phyloP scores from a whole-genome alignment of 2,888 invertebrate species.

The Cosmia trapezina region DNA sequence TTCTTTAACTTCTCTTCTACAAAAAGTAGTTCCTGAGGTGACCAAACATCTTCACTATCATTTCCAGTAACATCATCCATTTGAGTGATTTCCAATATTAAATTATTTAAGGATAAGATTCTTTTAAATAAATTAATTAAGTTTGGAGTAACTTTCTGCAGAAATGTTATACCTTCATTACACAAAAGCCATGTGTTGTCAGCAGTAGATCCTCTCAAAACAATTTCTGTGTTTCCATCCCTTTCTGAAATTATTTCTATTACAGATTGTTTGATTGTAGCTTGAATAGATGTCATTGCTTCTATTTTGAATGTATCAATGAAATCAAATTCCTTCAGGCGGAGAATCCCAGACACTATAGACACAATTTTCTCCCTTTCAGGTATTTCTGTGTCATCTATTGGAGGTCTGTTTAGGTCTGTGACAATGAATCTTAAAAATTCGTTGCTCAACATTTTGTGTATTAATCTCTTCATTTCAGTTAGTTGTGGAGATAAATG shows the following conservation, averaged over 20 bases:
- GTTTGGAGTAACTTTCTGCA: constrained; percentile 92
- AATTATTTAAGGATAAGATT: constrained; percentile 93
- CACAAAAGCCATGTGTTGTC: constrained; percentile 91
- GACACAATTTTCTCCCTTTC: constrained; percentile 96
- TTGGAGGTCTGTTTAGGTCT: constrained; percentile 96
- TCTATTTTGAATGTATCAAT: constrained; percentile 96
- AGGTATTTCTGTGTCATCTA: constrained; percentile 90
- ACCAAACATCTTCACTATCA: constrained; percentile 93
- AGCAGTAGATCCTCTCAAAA: constrained; percentile 84
- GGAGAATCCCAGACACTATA: constrained; percentile 96
- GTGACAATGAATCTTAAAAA: constrained; percentile 97
- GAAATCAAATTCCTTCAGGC: constrained; percentile 96
- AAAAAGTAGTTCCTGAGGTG: constrained; percentile 92
- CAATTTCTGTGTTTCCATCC: constrained; percentile 86
- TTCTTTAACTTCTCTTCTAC: constrained; percentile 94
- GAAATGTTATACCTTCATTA: constrained; percentile 92
- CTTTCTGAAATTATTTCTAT: constrained; percentile 92
- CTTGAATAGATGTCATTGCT: constrained; percentile 96
- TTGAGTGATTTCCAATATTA: constrained; percentile 94
- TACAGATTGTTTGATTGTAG: constrained; percentile 96
- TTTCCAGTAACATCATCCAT: constrained; percentile 90
- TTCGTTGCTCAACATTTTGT: constrained; percentile 98
- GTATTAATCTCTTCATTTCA: constrained; percentile 98
- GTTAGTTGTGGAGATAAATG: constrained; percentile 98
- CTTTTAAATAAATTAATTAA: constrained; percentile 93